Percentiles rank a stretch among this genome's conserved stretches.
phyloP scores from a whole-genome alignment of 2,888 invertebrate species.

The Eledone cirrhosa region DNA sequence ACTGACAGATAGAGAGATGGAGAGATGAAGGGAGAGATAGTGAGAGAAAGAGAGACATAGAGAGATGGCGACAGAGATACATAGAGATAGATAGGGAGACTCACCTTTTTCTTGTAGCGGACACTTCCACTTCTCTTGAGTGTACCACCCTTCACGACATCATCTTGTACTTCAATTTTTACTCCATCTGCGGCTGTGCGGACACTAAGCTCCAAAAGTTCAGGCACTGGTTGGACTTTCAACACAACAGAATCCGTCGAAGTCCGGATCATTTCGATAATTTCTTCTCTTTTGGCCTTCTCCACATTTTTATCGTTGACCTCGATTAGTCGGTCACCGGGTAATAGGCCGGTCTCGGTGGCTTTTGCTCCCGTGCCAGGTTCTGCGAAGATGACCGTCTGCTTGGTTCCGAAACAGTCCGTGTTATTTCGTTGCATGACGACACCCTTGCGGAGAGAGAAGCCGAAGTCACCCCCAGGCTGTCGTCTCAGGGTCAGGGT shows the following conservation, averaged over 20 bases:
- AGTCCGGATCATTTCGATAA: slow-evolving; percentile 84
- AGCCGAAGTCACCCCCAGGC: slow-evolving; percentile 91
- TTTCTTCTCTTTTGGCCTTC: slow-evolving; percentile 85
- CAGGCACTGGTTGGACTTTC: slow-evolving; percentile 93
- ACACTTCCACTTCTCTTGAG: slow-evolving; percentile 79
- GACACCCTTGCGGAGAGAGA: slow-evolving; percentile 88
- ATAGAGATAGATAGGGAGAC: slow-evolving; percentile 32
- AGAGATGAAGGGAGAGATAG: too few species aligned
- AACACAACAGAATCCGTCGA: slow-evolving; percentile 72
- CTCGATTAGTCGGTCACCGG: slow-evolving; percentile 92
- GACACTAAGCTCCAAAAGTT: slow-evolving; percentile 87
- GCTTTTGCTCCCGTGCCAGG: slow-evolving; percentile 79
- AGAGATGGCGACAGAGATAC: too few species aligned
- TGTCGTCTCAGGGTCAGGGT: slow-evolving; percentile 75
- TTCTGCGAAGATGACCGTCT: slow-evolving; percentile 87
- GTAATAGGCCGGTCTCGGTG: slow-evolving; percentile 83
- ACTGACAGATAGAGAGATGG: too few species aligned
- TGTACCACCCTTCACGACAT: slow-evolving; percentile 78
- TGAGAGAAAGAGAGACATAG: too few species aligned
- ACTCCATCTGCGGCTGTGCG: slow-evolving; percentile 78
- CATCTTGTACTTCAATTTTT: slow-evolving; percentile 74
- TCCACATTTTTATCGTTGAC: slow-evolving; percentile 88
- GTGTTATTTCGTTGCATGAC: slow-evolving; percentile 70
- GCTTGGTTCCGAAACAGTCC: slow-evolving; percentile 70
- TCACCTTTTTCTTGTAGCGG: slow-evolving; percentile 59